Evolutionary conservation across 2,113 vertebrate species (phyloP), one percentile per base, ranked within the genome.

Genomic region (Carettochelys insculpta): DNA sequence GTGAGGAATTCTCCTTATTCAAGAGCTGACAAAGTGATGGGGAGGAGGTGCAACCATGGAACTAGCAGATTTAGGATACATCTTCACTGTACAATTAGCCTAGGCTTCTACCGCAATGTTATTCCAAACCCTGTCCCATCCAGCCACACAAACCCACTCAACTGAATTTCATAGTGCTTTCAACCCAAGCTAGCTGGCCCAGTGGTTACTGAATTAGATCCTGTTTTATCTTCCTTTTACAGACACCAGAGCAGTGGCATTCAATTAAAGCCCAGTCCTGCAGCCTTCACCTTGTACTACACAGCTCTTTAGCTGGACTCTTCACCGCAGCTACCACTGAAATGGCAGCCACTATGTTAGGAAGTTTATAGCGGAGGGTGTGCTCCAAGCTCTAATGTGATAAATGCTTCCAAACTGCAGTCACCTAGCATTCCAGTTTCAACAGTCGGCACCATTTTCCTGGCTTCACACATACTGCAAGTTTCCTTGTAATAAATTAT

Each of bases 401-500:
- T 2, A 52, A 61, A 34, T 2, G 22, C 47, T 68, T n/a, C 31
- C 56, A 68, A 82, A 10, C 53, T 1, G 1, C 41, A 73, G 85
- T 27, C 27, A n/a, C 14, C 10, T 58, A 56, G 41, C 24, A 80
- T 50, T 53, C 27, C 16, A 83, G 14, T 45, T 22, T 45, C 31
- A 47, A 24, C 14, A 20, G 56, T 5, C 58, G 71, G 29, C 51
- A 80, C n/a, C 8, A 4, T 50, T 53, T 80, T n/a, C 52, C 41
- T 22, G 2, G 0, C 22, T 45, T 85, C 50, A 54, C 50, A 53
- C 3, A 24, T 41, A 75, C 22, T 11, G 71, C 22, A 71, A 19
- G 25, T 29, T 0, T 0, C 31, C 77, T 3, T 10, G 27, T n/a
- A 52, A 54, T 43, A 0, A 0, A 5, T 34, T 14, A 68, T 22